phyloP scores from a whole-genome alignment of 2,888 invertebrate genomes.

The Trichopria drosophilae region DNA sequence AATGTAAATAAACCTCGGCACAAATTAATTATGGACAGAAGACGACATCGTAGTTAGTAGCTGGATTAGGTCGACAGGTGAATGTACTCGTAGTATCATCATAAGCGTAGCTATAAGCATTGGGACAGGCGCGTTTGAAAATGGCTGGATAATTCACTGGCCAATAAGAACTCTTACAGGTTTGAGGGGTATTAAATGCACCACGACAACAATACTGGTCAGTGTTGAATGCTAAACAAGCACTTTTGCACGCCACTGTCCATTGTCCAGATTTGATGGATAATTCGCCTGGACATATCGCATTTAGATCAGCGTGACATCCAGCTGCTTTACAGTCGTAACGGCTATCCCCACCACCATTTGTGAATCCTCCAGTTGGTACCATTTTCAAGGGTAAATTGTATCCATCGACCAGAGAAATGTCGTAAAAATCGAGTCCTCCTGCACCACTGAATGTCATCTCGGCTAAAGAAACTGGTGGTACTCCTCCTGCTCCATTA shows the following conservation, averaged over 20 bases:
- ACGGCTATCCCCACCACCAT: background rate
- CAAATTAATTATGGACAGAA: constrained; percentile 6
- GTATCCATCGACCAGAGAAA: constrained; percentile 1
- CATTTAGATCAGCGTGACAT: background rate
- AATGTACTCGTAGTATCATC: constrained; percentile 4
- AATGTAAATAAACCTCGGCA: no score
- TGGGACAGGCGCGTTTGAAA: no score
- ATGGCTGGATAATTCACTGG: constrained; percentile 1
- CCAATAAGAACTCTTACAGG: background rate
- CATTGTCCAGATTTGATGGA: background rate
- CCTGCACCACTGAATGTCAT: constrained; percentile 1
- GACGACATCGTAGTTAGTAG: background rate
- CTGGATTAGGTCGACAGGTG: background rate
- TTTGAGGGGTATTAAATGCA: background rate
- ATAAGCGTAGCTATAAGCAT: background rate
- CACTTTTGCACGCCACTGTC: constrained; percentile 3
- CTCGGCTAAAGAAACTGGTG: background rate
- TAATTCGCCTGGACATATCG: background rate
- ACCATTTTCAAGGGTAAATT: constrained; percentile 4
- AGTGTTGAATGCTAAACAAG: background rate
- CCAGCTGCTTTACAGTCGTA: background rate
- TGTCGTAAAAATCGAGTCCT: background rate
- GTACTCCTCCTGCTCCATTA: background rate
- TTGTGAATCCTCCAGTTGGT: constrained; percentile 1
- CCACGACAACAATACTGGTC: constrained; percentile 5